Base-by-base conservation (phyloP, 2,113 vertebrate species). In the Centrocercus urophasianus region DNA sequence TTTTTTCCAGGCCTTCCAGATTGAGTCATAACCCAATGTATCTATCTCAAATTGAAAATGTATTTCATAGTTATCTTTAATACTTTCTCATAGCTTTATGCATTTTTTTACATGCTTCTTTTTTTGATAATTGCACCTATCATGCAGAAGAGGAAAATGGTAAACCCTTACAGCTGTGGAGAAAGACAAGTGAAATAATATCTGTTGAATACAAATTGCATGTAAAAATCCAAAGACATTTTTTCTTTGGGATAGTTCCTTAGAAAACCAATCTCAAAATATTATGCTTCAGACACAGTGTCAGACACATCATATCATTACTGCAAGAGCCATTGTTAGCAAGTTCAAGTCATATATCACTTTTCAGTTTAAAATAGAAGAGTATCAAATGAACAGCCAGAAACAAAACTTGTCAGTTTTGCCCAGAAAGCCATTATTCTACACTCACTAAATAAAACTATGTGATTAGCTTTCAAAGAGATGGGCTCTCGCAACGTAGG, bases 351-450 rank as follows among this genome's bases (percentile, higher is more conserved):
- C 89, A 88, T 36, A 0, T 97, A 97, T 98, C 96, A 78, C 36
- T 90, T 98, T 98, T 97, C 97, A 91, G 65, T 96, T 97, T 96
- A 96, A 97, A 98, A 88, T 70, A 45, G 60, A 40, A 28, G 90
- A 47, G 95, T 98, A 97, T 98, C 97, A 96, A 95, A 96, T 98
- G 96, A 97, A 98, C 95, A 95, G 94, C 84, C 88, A 97, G 96
- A 96, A 97, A 98, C 54, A 91, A 97, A 96, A 96, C 96, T 95
- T 97, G 97, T 96, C 97, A 94, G 85, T 93, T 97, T 93, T 95
- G 90, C 89, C 94, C 95, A 95, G 91, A 95, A 97, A 96, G 83
- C 77, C 80, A 89, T 96, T 97, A 86, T 96, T 97, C 67, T 93
- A 22, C 71, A 65, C 25, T 89, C 47, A 78, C 73, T 83, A 81